phyloP scores from a whole-genome alignment of 2,113 vertebrate species.

The Heptranchias perlo region DNA sequence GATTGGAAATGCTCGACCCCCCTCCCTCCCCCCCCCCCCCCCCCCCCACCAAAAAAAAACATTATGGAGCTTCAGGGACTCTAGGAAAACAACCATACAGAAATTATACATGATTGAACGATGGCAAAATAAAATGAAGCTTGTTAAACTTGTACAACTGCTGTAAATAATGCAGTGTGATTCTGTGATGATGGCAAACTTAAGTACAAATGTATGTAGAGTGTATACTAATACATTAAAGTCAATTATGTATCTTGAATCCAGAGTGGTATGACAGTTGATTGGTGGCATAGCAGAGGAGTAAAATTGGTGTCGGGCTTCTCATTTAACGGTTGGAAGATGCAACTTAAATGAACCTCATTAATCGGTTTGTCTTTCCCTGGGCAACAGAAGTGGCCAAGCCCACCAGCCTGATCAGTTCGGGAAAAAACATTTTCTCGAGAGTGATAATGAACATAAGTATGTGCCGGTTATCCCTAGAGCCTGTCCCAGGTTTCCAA shows the following conservation, averaged over 20 bases:
- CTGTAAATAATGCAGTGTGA: not conserved
- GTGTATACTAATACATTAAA: too few species aligned
- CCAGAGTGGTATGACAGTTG: not conserved
- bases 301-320: not conserved
- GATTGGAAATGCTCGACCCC: not conserved
- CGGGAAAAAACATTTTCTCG: not conserved
- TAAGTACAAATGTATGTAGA: too few species aligned
- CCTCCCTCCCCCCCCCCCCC: not conserved
- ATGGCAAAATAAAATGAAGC: not conserved
- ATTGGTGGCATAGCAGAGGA: not conserved
- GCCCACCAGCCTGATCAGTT: not conserved
- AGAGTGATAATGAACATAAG: not conserved
- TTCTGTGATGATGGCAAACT: not conserved
- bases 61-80: not conserved
- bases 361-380: too few species aligned
- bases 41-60: too few species aligned
- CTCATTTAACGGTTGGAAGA: not conserved
- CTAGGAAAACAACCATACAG: not conserved
- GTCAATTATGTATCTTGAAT: not conserved
- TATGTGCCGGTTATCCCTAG: not conserved
- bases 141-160: not conserved
- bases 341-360: not conserved
- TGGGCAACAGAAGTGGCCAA: too few species aligned
- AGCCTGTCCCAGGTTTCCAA: not conserved
- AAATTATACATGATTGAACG: not conserved